Conservation (phyloP, 1,140 invertebrate genomes). For the Nautilus pompilius region DNA sequence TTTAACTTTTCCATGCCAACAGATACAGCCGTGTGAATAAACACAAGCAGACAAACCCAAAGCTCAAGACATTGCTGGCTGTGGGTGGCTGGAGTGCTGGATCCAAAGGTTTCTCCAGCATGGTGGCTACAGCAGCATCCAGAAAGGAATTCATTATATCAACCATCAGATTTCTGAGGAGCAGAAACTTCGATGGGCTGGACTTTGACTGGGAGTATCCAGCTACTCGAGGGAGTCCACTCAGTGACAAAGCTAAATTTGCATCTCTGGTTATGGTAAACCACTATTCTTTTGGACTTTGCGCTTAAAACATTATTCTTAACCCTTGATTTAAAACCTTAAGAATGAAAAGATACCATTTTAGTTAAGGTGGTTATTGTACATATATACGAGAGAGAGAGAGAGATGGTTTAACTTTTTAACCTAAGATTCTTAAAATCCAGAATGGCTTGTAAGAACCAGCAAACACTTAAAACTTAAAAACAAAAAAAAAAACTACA, state of each 20-base stretch:
- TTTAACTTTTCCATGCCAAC: too few species aligned
- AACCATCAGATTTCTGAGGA: slow-evolving; percentile 80
- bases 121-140: slow-evolving; percentile 15
- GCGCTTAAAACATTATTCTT: neutral
- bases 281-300: slow-evolving; percentile 5
- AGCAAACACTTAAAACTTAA: neutral
- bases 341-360: neutral
- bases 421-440: too few species aligned
- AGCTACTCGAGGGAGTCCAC: slow-evolving; percentile 81
- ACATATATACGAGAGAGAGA: too few species aligned
- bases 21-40: too few species aligned
- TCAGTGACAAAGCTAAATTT: slow-evolving; percentile 85
- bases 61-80: slow-evolving; percentile 48
- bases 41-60: slow-evolving; percentile 66
- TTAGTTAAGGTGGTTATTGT: neutral
- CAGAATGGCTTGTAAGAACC: neutral
- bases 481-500: neutral
- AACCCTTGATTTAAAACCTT: neutral
- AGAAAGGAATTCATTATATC: slow-evolving; percentile 38
- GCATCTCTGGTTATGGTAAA: slow-evolving; percentile 76
- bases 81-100: slow-evolving; percentile 28
- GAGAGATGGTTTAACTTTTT: neutral
- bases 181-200: slow-evolving; percentile 91
- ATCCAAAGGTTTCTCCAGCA: slow-evolving; percentile 18
- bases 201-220: slow-evolving; percentile 97